Evolutionary conservation across 1,140 invertebrate species (phyloP), one percentile per base, ranked within the genome.

Genomic region (Latrodectus geometricus): DNA sequence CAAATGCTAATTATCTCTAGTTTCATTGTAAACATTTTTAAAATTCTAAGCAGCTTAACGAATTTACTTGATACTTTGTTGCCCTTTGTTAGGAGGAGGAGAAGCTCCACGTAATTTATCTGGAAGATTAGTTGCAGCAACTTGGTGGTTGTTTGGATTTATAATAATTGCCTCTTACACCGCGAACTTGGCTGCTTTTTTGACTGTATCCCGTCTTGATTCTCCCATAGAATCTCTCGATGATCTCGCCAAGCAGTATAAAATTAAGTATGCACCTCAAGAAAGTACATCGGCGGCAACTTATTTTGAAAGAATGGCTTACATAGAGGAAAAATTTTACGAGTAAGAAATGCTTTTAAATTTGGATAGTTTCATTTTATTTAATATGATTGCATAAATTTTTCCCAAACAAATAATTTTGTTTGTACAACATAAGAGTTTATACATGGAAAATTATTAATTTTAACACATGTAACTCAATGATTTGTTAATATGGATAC

Each of bases 81-180:
- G 9, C 50, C 69, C 14, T 56, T 35, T 73, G 23, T n/a, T 56
- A 88, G 88, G 97, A 0, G 97, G 97, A 5, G 98, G 98, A 0
- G 98, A 99, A 91, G 98, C 98, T 0, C 98, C 98, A 0, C 97
- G 97, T 90, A 97, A 97, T 91, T 91, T 98, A 0, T 98, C 96
- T 0, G 97, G 97, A 0, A 93, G 97, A 85, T 92, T 99, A 0
- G 95, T 99, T 0, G 97, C 97, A 0, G 97, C 97, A 1, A 98
- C 97, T 0, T 99, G 97, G 97, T 99, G 98, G 98, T 91, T 99
- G 7, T 99, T 99, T 91, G 97, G 97, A 5, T 99, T 99, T 91
- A 98, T 99, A 90, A 97, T 99, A 72, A 98, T 99, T 90, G 97
- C 97, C n/a, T 98, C 97, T 0, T 99, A 99, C 91, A 99, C 98